A percentile compares a stretch with the other conserved stretches of the same genome.
phyloP scores from a whole-genome alignment of 2,113 vertebrate species.

The Platysteira castanea region DNA sequence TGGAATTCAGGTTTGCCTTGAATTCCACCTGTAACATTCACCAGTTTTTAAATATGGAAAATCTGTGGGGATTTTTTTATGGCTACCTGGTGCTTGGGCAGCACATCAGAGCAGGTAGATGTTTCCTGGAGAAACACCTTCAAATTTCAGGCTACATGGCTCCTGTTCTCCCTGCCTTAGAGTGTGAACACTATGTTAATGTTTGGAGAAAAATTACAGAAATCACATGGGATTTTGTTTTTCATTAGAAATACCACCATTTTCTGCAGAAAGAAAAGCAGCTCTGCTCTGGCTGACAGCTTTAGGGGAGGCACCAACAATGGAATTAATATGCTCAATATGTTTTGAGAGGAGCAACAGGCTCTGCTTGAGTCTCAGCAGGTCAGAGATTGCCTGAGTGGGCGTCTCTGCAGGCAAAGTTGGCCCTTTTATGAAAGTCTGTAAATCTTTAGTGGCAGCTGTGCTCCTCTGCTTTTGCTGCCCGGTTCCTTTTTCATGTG shows the following conservation, averaged over 20 bases:
- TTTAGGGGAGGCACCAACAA: neutral
- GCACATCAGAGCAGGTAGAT: neutral
- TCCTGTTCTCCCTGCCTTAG: neutral
- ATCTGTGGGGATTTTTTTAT: neutral
- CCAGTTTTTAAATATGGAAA: neutral
- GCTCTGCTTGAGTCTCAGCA: neutral
- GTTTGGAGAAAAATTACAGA: neutral
- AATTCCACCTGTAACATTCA: neutral
- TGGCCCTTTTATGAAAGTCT: neutral
- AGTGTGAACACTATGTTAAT: neutral
- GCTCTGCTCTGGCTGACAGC: neutral
- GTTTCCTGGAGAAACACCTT: neutral
- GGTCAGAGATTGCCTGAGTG: neutral
- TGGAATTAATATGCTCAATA: neutral
- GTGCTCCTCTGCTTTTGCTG: neutral
- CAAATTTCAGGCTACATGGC: neutral
- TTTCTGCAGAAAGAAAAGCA: neutral
- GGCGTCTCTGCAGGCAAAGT: neutral
- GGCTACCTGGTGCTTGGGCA: neutral
- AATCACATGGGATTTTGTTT: neutral
- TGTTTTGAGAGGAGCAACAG: neutral
- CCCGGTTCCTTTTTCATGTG: neutral
- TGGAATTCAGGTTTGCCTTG: too few relatives aligned
- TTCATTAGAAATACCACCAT: neutral
- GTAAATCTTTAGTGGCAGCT: neutral